phyloP scores from a whole-genome alignment of 2,797 vertebrate species.

The Pachyuromys duprasi region DNA sequence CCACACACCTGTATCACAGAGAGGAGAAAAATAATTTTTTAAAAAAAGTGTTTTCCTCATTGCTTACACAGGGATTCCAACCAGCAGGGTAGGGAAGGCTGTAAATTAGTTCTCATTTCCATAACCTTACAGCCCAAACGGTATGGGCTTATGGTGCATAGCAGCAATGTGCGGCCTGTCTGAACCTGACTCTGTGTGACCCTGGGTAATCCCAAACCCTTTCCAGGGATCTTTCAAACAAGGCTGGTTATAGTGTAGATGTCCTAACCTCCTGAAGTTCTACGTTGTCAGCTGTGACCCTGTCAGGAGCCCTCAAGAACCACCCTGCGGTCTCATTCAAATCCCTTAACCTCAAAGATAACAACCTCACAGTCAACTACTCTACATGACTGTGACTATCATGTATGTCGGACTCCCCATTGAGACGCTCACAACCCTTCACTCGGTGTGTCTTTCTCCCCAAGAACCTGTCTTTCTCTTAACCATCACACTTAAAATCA shows the following conservation, averaged over 20 bases:
- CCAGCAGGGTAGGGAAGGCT: no score
- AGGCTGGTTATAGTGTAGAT: background rate
- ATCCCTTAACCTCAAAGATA: background rate
- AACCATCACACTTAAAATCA: background rate
- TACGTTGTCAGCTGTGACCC: background rate
- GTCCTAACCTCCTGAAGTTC: background rate
- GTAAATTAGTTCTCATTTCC: slow-evolving; percentile 82
- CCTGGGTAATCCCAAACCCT: background rate
- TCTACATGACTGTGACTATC: background rate
- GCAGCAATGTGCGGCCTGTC: slow-evolving; percentile 65
- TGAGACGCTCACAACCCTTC: background rate
- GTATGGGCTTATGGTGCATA: slow-evolving; percentile 70
- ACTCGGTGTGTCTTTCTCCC: background rate
- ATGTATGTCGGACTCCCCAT: background rate
- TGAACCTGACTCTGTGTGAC: background rate
- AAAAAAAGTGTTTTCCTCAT: background rate
- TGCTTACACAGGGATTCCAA: background rate
- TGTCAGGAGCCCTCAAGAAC: background rate
- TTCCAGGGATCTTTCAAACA: background rate
- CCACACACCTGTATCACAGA: background rate
- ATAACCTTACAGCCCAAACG: slow-evolving; percentile 77
- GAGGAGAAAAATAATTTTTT: background rate
- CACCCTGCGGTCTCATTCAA: background rate
- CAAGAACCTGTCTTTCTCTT: background rate
- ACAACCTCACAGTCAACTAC: background rate